Evolutionary conservation across 2,888 invertebrate species (phyloP).

Genomic region (Phaonia tiefii): DNA sequence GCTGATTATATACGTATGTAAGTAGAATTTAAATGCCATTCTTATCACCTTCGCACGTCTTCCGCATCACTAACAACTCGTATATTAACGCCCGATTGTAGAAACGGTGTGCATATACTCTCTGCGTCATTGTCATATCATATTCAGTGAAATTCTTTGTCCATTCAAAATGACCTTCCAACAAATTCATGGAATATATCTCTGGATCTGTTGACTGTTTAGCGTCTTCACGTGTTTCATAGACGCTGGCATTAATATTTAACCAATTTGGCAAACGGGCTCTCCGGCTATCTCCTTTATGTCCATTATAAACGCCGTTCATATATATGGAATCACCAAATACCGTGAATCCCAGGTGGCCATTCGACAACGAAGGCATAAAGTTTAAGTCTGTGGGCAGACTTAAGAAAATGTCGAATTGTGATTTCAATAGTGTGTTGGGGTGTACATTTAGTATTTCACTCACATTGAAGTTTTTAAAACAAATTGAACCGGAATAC

Average conservation of each 20-base stretch:
- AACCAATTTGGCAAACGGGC: constrained; percentile 84
- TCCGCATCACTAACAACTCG: constrained; percentile 71
- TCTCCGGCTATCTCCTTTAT: constrained; percentile 82
- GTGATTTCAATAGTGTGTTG: background rate
- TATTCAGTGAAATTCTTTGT: constrained; percentile 69
- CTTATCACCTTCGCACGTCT: constrained; percentile 50
- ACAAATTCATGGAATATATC: constrained; percentile 56
- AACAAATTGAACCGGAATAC: no score
- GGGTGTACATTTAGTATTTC: background rate
- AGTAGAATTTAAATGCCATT: no score
- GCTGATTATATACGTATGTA: no score
- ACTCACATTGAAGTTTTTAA: constrained; percentile 68
- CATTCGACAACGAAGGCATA: constrained; percentile 84
- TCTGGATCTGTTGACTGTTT: background rate
- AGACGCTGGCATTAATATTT: constrained; percentile 78
- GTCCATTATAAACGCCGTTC: constrained; percentile 84
- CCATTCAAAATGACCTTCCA: constrained; percentile 65
- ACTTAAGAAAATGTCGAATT: constrained; percentile 78
- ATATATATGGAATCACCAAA: constrained; percentile 84
- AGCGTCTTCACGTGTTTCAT: background rate
- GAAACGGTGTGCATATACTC: constrained; percentile 79
- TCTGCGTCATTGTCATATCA: constrained; percentile 70
- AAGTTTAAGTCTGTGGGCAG: constrained; percentile 82
- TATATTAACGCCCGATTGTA: constrained; percentile 80
- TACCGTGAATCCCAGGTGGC: constrained; percentile 83